Base-by-base conservation (phyloP, 1,140 invertebrate genomes). In the Drosophila saltans region DNA sequence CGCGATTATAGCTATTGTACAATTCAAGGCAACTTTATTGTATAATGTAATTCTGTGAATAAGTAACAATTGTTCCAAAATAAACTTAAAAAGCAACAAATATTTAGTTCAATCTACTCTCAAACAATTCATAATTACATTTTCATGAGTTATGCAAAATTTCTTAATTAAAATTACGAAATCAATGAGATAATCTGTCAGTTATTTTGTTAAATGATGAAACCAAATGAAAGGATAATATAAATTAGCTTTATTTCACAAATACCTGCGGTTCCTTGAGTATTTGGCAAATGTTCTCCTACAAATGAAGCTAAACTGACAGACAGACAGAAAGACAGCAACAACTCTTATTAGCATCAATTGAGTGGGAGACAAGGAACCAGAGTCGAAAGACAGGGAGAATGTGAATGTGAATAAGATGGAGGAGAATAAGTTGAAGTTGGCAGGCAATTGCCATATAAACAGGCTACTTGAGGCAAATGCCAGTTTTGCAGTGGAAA, bases 371-470 rank as follows among this genome's bases (percentile, higher is more conserved):
- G 16, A 26, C 8, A 52, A 52, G 16, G 6, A 0, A 48, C 7
- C 5, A 48, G 21, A 8, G 16, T 45, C 11, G 45, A 9, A 9
- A 52, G 45, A 52, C 7, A 48, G 45, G 7, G 28, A 36, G 33
- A 1, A 5, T 6, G 33, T 6, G 43, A 8, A 30, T 45, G 45
- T 52, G 45, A 52, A 52, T 26, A 55, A 16, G 1, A 7, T 9
- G 40, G 16, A 16, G 56, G 11, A n/a, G 33, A 33, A 36, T 3
- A 56, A 26, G 5, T 21, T 9, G 33, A 69, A 69, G 64, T 62
- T 81, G 76, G 79, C 69, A 80, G 76, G 66, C 83, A 86, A 86
- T 86, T 88, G 83, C 70, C 70, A 78, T 67, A 85, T 86, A 81
- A 86, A 81, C 78, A 86, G 45, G 78, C 70, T 67, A 76, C 78